phyloP scores from a whole-genome alignment of 2,113 vertebrate species.

The Athene noctua region DNA sequence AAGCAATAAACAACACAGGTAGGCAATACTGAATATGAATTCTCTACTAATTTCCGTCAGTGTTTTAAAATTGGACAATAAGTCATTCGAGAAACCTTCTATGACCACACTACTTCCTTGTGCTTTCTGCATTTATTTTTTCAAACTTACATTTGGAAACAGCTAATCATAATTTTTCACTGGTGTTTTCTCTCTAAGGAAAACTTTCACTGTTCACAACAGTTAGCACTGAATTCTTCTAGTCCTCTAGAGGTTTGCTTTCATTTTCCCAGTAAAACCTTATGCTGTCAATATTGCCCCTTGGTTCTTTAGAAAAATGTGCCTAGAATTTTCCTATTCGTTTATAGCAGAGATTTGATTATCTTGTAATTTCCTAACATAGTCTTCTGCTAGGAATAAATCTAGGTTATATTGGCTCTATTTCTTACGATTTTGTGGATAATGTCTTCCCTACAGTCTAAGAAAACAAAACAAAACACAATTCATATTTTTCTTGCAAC shows the following conservation, averaged over 20 bases:
- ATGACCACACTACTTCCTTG: neutral
- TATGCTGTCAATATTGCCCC: constrained; percentile 21
- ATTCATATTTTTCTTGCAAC: neutral
- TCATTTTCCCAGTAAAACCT: constrained; percentile 46
- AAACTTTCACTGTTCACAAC: neutral
- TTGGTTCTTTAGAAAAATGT: constrained; percentile 20
- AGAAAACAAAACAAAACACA: constrained; percentile 19
- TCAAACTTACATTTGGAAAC: neutral
- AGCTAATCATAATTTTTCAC: constrained; percentile 22
- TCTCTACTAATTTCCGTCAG: constrained; percentile 12
- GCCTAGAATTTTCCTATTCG: constrained; percentile 11
- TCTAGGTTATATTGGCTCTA: constrained; percentile 28
- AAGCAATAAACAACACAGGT: constrained; percentile 6
- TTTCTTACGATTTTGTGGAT: constrained; percentile 28
- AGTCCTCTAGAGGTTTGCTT: constrained; percentile 33
- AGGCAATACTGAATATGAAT: neutral
- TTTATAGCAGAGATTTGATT: constrained; percentile 35
- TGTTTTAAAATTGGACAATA: neutral
- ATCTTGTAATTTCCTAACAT: constrained; percentile 46
- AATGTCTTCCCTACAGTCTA: constrained; percentile 35
- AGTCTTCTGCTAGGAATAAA: constrained; percentile 44
- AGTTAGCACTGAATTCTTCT: constrained; percentile 24
- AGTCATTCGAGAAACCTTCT: neutral
- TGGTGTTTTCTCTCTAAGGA: constrained; percentile 18
- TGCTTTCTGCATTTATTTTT: neutral